These are phyloP conservation scores for Porphyrio hochstetteri DNA, from an alignment of 2,113 vertebrate species.

Conservation along the genomic window DNA sequence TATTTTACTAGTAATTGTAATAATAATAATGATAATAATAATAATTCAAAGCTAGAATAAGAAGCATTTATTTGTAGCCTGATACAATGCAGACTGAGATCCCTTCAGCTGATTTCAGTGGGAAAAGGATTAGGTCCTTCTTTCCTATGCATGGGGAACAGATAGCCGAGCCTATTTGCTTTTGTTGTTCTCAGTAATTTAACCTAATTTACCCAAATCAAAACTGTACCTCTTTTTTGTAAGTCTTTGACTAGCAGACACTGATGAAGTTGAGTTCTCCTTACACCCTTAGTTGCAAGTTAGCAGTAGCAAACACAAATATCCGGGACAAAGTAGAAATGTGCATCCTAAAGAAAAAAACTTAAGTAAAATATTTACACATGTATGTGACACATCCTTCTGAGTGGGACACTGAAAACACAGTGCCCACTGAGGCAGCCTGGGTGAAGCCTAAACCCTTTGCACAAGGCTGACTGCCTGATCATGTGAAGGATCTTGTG, in stretches of 20 bases:
- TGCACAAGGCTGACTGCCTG: background rate
- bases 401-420: background rate
- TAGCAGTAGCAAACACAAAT: background rate
- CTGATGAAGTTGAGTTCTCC: background rate
- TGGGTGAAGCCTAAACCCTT: background rate
- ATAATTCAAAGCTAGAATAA: background rate
- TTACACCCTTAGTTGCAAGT: background rate
- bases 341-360: background rate
- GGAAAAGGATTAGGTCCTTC: background rate
- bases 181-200: conserved; percentile 6
- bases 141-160: conserved; percentile 14
- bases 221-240: background rate
- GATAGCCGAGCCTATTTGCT: background rate
- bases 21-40: background rate
- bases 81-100: background rate
- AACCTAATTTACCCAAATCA: conserved; percentile 22
- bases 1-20: background rate
- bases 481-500: background rate
- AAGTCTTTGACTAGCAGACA: background rate
- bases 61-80: background rate
- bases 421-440: background rate
- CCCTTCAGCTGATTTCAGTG: background rate
- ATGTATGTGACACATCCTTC: background rate
- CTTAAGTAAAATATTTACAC: background rate
- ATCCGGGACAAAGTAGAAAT: background rate